Evolutionary conservation across 2,888 invertebrate genomes (phyloP).

Genomic region (Polyommatus iphigenia): DNA sequence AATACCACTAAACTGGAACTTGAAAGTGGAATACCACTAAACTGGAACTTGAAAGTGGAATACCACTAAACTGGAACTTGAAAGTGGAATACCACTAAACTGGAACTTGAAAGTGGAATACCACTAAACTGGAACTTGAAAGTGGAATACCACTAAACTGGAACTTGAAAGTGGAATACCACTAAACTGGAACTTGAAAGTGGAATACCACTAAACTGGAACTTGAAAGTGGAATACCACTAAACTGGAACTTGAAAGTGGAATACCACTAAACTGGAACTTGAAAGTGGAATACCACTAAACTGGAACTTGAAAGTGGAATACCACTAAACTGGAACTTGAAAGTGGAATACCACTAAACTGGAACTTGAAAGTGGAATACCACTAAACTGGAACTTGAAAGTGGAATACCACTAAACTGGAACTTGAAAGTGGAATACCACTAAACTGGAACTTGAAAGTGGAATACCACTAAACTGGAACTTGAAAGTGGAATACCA

Average conservation of each 20-base stretch:
- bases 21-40: not conserved
- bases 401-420: not conserved
- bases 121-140: constrained; percentile 2
- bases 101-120: not conserved
- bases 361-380: not conserved
- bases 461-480: not conserved
- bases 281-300: not conserved
- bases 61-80: constrained; percentile 2
- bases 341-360: not conserved
- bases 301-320: not conserved
- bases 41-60: not conserved
- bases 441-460: constrained; percentile 2
- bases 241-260: not conserved
- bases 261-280: constrained; percentile 8
- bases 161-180: not conserved
- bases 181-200: not conserved
- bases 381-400: constrained; percentile 2
- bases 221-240: not conserved
- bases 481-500: not conserved
- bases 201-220: not conserved
- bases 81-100: not conserved
- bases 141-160: not conserved
- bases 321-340: constrained; percentile 7
- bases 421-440: not conserved
- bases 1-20: constrained; percentile 10